Conservation (phyloP, 2,797 vertebrate genomes). For the Linurgus olivaceus region DNA sequence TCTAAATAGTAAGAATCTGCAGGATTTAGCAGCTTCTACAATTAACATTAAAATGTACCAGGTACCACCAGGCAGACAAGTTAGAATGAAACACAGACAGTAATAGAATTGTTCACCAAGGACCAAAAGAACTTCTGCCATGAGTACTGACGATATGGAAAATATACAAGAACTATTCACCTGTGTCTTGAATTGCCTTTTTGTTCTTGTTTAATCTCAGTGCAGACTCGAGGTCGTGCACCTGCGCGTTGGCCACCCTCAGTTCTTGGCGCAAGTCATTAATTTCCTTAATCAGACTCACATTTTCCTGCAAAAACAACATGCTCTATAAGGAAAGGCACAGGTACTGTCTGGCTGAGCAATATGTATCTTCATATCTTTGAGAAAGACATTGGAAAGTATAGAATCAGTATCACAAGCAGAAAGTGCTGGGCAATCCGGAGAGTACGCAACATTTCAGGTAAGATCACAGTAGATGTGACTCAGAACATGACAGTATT, state of each 20-base stretch:
- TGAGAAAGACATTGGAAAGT: background rate
- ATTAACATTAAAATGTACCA: background rate
- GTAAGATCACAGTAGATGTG: background rate
- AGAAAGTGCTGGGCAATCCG: background rate
- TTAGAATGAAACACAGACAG: background rate
- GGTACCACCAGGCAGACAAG: background rate
- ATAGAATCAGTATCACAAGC: background rate
- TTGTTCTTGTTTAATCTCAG: constrained; percentile 67
- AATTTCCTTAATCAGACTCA: constrained; percentile 85
- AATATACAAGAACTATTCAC: constrained; percentile 38
- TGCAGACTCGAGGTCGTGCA: constrained; percentile 72
- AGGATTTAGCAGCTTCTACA: background rate
- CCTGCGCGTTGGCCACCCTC: constrained; percentile 66
- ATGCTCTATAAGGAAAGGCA: background rate
- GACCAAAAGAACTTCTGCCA: background rate
- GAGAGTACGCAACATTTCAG: background rate
- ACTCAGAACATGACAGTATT: background rate
- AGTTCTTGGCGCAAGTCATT: constrained; percentile 86
- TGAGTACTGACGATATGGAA: background rate
- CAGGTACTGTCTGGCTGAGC: background rate
- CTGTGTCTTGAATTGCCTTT: constrained; percentile 11
- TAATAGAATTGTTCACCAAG: background rate
- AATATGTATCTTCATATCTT: background rate
- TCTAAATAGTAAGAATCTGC: background rate
- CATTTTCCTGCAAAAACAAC: constrained; percentile 83